Evolutionary conservation across 2,113 vertebrate genomes (phyloP), one percentile per base, ranked within the genome.

Genomic region (Xenus cinereus): DNA sequence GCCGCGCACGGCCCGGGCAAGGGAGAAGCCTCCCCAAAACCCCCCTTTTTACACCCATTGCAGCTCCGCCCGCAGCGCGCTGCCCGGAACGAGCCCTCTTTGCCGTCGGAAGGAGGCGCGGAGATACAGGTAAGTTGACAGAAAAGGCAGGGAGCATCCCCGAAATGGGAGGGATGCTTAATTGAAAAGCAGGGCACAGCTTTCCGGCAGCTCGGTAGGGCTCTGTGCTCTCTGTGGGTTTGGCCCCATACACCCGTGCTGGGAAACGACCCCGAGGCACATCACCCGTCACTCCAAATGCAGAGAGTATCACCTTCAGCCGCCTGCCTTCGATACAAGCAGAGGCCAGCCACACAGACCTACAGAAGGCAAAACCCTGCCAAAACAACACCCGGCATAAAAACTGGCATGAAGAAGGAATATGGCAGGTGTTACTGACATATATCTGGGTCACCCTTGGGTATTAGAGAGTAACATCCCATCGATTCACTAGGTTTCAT

Each of bases 201-300:
- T 41, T 35, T 12, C 43, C n/a, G 13, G 28, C 33, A 53, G 19
- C 18, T 28, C 20, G 32, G 72, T 1, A 39, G 12, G 37, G 26
- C 26, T 48, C 41, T 15, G 12, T 4, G 73, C 60, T 46, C 32
- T 35, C 84, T 4, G 1, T 11, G 33, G n/a, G 45, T 5, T 16
- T 13, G 2, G 57, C 12, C 53, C n/a, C 13, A 1, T 1, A 5
- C 26, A 51, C 21, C 26, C 2, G 0, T 9, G 20, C 4, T 23
- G 43, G 45, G 57, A 59, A 76, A 18, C 24, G 0, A 6, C 8
- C 13, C 81, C 48, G n/a, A 19, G 12, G 33, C 51, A 67, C 66
- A 51, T 16, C 24, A 33, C 21, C 39, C 39, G 62, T 23, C 17
- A 0, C 39, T 12, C 51, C 22, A 14, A 39, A 66, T 23, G n/a